phyloP scores from a whole-genome alignment of 2,113 vertebrate species.

The Microcebus lehilahytsara region DNA sequence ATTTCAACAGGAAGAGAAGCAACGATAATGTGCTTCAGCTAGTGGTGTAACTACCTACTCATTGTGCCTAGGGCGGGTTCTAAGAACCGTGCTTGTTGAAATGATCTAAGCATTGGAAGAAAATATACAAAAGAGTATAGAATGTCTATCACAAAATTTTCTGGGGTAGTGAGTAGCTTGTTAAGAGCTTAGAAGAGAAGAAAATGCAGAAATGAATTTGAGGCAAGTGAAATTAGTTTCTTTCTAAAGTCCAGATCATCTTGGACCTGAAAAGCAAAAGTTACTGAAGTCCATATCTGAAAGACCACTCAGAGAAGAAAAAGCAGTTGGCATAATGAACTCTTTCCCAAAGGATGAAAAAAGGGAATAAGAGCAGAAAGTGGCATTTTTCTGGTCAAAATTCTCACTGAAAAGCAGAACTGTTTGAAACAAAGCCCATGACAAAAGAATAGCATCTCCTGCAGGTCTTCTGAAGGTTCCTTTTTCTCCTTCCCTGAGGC shows the following conservation, averaged over 20 bases:
- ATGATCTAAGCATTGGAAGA: background rate
- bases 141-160: background rate
- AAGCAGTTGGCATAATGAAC: background rate
- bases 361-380: background rate
- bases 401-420: background rate
- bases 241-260: background rate
- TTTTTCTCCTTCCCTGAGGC: background rate
- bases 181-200: background rate
- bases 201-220: background rate
- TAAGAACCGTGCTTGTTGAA: background rate
- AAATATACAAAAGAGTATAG: background rate
- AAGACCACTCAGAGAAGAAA: background rate
- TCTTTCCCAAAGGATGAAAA: background rate
- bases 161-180: background rate
- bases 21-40: constrained; percentile 41
- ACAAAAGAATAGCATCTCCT: background rate
- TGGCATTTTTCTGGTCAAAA: constrained; percentile 2
- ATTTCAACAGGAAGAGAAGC: constrained; percentile 56
- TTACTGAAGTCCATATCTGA: background rate
- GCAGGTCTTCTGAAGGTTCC: background rate
- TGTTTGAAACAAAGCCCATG: background rate
- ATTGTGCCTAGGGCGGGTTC: background rate
- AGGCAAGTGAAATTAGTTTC: background rate
- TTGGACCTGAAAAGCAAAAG: background rate
- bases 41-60: constrained; percentile 16